Base-by-base conservation (phyloP, 2,888 invertebrate genomes). In the Eristalis tenax region DNA sequence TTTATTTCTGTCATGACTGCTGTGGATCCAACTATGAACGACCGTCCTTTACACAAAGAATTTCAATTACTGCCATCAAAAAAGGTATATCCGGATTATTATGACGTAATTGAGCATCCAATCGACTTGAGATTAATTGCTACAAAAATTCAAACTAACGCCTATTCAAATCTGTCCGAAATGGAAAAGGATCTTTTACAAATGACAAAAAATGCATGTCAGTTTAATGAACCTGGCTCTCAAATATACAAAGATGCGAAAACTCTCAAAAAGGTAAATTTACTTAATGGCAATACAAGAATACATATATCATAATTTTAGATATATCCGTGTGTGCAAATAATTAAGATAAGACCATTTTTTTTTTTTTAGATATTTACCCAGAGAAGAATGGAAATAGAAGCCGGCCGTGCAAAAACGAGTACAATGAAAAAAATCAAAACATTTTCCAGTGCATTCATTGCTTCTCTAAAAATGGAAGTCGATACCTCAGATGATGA, bases 181-280 rank as follows among this genome's bases (percentile, higher is more conserved):
- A 94, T 99, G 94, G 99, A 99, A 92, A 96, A 96, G 87, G 99
- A 99, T 94, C 93, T 99, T 56, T 93, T 96, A 89, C 94, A 97
- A 73, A 97, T 99, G 97, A 97, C 97, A 66, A 96, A 97, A 89
- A 99, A 99, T 93, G 99, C 99, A 0, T 99, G 98, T 91, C 94
- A 96, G 22, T 99, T 98, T 91, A 99, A 99, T 92, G 99, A 99
- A 91, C 98, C 99, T 0, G 98, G 98, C 2, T 99, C 99, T 15
- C 96, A 97, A 92, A 99, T 99, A 90, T 99, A 98, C 92, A 98
- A 98, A 93, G 98, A 99, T 93, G 98, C 99, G 0, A 98, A 97
- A 91, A 94, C 96, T 28, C 93, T 99, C 75, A 97, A 97, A 91
- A 97, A 97, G 94, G 95, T 97, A 68, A 71, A 4, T 10, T 28